Conservation (phyloP, 2,113 vertebrate genomes). For the Rhinogobius similis region DNA sequence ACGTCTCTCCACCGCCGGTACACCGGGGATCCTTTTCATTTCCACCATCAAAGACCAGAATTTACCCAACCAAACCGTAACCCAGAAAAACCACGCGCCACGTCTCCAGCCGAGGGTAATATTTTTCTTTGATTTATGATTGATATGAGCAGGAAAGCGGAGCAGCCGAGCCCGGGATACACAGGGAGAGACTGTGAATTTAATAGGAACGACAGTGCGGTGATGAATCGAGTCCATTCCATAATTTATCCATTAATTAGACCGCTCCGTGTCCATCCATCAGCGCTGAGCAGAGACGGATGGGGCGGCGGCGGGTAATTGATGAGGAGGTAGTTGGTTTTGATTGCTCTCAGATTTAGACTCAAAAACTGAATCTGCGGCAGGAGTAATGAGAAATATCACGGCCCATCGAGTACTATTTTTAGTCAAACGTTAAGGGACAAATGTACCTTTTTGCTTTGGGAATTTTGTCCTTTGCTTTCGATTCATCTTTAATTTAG, state of each 20-base stretch:
- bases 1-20: constrained; percentile 17
- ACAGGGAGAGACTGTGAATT: constrained; percentile 51
- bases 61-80: constrained; percentile 39
- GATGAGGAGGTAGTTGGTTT: constrained; percentile 71
- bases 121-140: constrained; percentile 61
- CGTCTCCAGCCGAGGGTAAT: constrained; percentile 40
- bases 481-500: no score
- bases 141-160: constrained; percentile 56
- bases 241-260: constrained; percentile 77
- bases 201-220: constrained; percentile 56
- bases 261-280: constrained; percentile 64
- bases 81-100: constrained; percentile 46
- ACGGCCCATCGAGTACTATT: not conserved
- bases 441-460: not conserved
- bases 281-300: constrained; percentile 61
- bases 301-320: constrained; percentile 65
- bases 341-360: constrained; percentile 72
- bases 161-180: constrained; percentile 59
- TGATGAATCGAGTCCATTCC: constrained; percentile 72
- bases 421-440: not conserved
- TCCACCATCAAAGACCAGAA: constrained; percentile 15
- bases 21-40: constrained; percentile 22
- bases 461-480: not conserved
- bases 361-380: constrained; percentile 55
- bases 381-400: constrained; percentile 36